These are phyloP conservation scores for Anoura caudifer DNA, from an alignment of 2,113 vertebrate genomes.

Conservation along the genomic window DNA sequence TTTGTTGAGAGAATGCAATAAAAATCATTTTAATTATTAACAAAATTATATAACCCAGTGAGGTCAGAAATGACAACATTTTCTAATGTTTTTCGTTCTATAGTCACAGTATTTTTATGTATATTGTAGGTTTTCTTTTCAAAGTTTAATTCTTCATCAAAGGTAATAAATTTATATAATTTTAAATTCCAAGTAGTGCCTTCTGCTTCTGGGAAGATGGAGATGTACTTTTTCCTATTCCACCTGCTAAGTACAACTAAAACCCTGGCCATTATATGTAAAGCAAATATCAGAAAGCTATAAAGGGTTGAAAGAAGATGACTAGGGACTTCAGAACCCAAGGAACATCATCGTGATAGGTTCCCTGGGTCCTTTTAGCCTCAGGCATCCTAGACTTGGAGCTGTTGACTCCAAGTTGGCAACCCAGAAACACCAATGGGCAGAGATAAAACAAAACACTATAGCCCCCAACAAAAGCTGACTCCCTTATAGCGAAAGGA, in stretches of 20 bases:
- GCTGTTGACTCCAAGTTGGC: not conserved
- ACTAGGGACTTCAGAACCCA: not conserved
- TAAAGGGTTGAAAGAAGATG: not conserved
- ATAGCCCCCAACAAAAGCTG: not conserved
- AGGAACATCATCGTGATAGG: not conserved
- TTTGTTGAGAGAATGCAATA: not conserved
- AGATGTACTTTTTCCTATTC: not conserved
- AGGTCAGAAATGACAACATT: slow-evolving; percentile 6
- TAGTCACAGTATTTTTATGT: not conserved
- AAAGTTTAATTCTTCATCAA: slow-evolving; percentile 21
- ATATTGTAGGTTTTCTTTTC: not conserved
- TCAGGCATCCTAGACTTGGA: not conserved
- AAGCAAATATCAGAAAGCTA: not conserved
- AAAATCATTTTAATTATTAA: slow-evolving; percentile 20
- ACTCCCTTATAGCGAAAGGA: not conserved
- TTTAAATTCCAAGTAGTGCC: slow-evolving; percentile 9
- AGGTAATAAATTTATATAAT: not conserved
- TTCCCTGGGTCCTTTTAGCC: not conserved
- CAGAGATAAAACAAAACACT: not conserved
- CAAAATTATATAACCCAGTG: not conserved
- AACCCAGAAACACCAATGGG: not conserved
- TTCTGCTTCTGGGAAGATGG: not conserved
- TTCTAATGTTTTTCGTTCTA: slow-evolving; percentile 31
- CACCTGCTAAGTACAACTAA: not conserved
- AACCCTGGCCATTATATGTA: not conserved